phyloP scores from a whole-genome alignment of 2,797 vertebrate species.

The Botia kubotai region DNA sequence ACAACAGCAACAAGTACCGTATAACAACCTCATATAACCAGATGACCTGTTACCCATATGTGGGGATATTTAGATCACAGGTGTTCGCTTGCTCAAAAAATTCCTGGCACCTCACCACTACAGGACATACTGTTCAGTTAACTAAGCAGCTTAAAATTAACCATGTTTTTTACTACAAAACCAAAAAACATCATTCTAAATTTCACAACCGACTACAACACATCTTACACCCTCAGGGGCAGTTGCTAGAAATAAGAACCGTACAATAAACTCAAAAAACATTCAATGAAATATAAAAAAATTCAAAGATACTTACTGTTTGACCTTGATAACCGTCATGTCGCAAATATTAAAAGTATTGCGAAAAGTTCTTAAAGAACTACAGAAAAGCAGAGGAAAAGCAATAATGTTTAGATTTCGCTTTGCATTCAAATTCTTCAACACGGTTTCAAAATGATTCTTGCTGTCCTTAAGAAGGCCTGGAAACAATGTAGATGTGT shows the following conservation, averaged over 20 bases:
- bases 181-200: neutral
- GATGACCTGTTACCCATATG: constrained; percentile 10
- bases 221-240: neutral
- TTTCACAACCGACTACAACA: neutral
- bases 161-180: too few relatives aligned
- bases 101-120: neutral
- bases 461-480: neutral
- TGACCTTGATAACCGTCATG: constrained; percentile 79
- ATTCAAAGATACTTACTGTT: constrained; percentile 73
- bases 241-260: neutral
- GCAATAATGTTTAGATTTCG: neutral
- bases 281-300: neutral
- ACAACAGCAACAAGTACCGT: constrained; percentile 18
- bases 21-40: constrained; percentile 8
- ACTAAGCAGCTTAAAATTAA: neutral
- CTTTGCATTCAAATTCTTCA: neutral
- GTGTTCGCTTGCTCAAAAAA: neutral
- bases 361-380: neutral
- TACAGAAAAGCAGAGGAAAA: neutral
- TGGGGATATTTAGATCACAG: neutral
- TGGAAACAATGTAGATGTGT: constrained; percentile 17
- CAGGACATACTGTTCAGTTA: neutral
- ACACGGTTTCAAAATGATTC: neutral
- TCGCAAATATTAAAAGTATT: constrained; percentile 37
- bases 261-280: neutral